Percentiles rank a stretch among this genome's conserved stretches.
Conservation (phyloP, 2,113 vertebrate species). For the Xyrauchen texanus region DNA sequence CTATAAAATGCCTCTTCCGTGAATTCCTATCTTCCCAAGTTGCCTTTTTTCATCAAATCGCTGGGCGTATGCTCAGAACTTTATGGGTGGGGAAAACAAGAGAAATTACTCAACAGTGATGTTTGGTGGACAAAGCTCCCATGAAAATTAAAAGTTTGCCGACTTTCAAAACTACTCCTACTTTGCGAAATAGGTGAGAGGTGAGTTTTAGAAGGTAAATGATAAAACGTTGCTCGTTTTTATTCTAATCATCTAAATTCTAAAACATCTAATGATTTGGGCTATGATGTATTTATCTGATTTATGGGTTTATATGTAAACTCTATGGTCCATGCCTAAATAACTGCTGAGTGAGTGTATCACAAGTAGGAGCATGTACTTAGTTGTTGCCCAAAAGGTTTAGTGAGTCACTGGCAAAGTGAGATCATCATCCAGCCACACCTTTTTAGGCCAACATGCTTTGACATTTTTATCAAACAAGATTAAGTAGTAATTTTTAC, state of each 20-base stretch:
- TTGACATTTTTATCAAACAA: too few relatives aligned
- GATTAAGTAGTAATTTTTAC: too few relatives aligned
- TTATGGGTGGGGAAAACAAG: constrained; percentile 46
- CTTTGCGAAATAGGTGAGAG: not conserved
- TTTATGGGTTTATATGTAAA: not conserved
- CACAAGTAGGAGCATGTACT: constrained; percentile 44
- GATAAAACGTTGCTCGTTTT: not conserved
- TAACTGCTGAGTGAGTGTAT: not conserved
- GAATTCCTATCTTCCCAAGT: constrained; percentile 68
- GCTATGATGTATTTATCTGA: not conserved
- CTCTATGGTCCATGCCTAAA: too few relatives aligned
- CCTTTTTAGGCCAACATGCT: not conserved
- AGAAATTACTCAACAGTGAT: constrained; percentile 37
- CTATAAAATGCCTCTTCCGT: constrained; percentile 65
- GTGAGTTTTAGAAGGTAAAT: too few relatives aligned
- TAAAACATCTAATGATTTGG: not conserved
- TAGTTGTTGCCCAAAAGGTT: constrained; percentile 6
- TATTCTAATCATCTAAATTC: too few relatives aligned
- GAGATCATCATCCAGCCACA: constrained; percentile 42
- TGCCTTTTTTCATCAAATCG: constrained; percentile 61
- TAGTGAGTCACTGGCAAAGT: constrained; percentile 1
- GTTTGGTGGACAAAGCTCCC: constrained; percentile 1
- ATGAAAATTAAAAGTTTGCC: not conserved
- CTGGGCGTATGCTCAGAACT: constrained; percentile 73
- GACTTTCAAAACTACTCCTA: too few relatives aligned